A percentile compares a stretch with the other conserved stretches of the same genome.
Evolutionary conservation across 1,140 invertebrate genomes (phyloP).

Genomic region (Cydia splendana): DNA sequence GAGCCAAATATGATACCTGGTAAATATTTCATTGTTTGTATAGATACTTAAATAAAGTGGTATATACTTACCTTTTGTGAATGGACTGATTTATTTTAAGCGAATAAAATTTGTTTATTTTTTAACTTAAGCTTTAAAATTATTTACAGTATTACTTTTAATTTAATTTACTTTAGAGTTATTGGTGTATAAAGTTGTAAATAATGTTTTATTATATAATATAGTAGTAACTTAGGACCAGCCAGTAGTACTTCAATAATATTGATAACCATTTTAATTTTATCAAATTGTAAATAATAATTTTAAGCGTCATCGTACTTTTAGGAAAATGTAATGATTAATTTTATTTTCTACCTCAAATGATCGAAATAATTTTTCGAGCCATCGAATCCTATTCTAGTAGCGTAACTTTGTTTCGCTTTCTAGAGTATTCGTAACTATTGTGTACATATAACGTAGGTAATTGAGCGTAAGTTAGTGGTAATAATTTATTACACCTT

Average conservation of each 20-base stretch:
- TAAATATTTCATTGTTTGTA: too few species aligned
- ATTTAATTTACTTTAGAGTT: conserved; percentile 67
- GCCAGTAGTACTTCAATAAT: conserved; percentile 25
- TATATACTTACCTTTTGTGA: conserved; percentile 24
- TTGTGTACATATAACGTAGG: conserved; percentile 15
- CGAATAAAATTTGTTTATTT: conserved; percentile 44
- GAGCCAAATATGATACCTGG: too few species aligned
- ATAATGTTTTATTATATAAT: conserved; percentile 63
- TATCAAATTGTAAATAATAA: conserved; percentile 17
- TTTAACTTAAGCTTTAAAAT: conserved; percentile 73
- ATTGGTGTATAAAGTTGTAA: conserved; percentile 68
- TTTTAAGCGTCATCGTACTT: neutral
- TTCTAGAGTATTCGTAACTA: conserved; percentile 5
- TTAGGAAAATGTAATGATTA: neutral
- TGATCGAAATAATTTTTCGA: conserved; percentile 40
- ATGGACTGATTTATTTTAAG: conserved; percentile 52
- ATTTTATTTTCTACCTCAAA: conserved; percentile 55
- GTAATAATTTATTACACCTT: conserved; percentile 69
- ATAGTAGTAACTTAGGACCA: conserved; percentile 17
- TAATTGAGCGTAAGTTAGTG: conserved; percentile 45
- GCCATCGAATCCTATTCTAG: conserved; percentile 23
- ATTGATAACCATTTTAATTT: conserved; percentile 23
- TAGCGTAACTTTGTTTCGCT: conserved; percentile 15
- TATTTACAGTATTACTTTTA: conserved; percentile 77
- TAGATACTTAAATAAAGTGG: neutral